Percentiles rank a stretch among this genome's conserved stretches.
phyloP scores from a whole-genome alignment of 2,888 invertebrate species.

The Marasmarcha lunaedactyla region DNA sequence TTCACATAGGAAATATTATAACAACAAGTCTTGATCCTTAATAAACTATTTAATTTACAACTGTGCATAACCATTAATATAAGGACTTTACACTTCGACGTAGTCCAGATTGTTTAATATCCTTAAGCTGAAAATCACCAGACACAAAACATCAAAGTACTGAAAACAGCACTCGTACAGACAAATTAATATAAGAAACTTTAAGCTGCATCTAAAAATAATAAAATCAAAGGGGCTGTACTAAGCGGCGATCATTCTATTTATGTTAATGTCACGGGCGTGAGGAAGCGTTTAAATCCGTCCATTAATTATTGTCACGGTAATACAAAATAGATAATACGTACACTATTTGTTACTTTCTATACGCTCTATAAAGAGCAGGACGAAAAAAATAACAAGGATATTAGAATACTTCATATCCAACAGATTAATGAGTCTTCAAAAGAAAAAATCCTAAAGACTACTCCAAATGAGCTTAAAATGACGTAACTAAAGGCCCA shows the following conservation, averaged over 20 bases:
- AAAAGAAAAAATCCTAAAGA: conserved; percentile 46
- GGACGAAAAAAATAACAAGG: conserved; percentile 58
- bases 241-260: conserved; percentile 64
- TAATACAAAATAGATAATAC: conserved; percentile 69
- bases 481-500: conserved; percentile 37
- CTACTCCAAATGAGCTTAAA: conserved; percentile 49
- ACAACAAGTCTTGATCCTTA: no score
- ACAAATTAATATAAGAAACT: conserved; percentile 61
- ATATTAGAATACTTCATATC: conserved; percentile 42
- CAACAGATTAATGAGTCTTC: conserved; percentile 57
- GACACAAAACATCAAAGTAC: conserved; percentile 63
- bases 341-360: conserved; percentile 61
- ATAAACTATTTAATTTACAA: no score
- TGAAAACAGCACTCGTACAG: conserved; percentile 38
- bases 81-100: conserved; percentile 9
- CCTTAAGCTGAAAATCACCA: conserved; percentile 45
- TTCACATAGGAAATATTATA: no score
- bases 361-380: conserved; percentile 43
- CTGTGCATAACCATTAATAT: no score
- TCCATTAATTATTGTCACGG: conserved; percentile 69
- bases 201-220: conserved; percentile 63
- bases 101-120: conserved; percentile 23
- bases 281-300: conserved; percentile 71
- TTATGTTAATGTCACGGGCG: conserved; percentile 70
- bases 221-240: conserved; percentile 62